phyloP scores from a whole-genome alignment of 2,113 vertebrate genomes.

The Lanius collurio region DNA sequence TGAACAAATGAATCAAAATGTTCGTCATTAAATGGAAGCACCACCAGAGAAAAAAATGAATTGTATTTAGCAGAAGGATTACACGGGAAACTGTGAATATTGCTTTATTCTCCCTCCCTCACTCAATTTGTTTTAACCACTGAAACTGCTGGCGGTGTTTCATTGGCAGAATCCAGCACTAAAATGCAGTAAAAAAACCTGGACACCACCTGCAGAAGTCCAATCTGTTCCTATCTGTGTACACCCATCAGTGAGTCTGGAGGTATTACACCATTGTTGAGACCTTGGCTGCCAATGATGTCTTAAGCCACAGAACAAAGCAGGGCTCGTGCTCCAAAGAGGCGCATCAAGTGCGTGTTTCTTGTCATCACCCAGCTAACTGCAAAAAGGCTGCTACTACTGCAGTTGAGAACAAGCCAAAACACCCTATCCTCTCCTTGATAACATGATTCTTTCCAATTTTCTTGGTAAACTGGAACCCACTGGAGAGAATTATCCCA shows the following conservation, averaged over 20 bases:
- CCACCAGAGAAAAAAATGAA: background rate
- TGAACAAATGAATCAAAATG: background rate
- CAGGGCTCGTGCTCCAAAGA: background rate
- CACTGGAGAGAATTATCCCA: background rate
- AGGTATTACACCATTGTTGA: background rate
- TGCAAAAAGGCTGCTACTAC: background rate
- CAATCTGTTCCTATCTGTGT: background rate
- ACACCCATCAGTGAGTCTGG: background rate
- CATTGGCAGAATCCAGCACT: background rate
- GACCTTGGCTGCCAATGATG: background rate
- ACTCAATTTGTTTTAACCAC: background rate
- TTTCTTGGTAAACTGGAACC: background rate
- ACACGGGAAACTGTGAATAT: background rate
- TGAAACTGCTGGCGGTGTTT: background rate
- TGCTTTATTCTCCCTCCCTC: background rate
- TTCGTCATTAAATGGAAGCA: background rate
- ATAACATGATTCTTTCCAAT: background rate
- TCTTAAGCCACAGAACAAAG: background rate
- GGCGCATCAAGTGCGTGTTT: background rate
- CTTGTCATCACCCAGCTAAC: background rate
- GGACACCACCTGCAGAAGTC: background rate
- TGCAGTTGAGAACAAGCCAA: background rate
- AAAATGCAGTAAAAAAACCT: background rate
- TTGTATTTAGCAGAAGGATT: background rate
- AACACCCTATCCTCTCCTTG: background rate